phyloP scores from a whole-genome alignment of 2,113 vertebrate species.

The Actenoides lindsayi region DNA sequence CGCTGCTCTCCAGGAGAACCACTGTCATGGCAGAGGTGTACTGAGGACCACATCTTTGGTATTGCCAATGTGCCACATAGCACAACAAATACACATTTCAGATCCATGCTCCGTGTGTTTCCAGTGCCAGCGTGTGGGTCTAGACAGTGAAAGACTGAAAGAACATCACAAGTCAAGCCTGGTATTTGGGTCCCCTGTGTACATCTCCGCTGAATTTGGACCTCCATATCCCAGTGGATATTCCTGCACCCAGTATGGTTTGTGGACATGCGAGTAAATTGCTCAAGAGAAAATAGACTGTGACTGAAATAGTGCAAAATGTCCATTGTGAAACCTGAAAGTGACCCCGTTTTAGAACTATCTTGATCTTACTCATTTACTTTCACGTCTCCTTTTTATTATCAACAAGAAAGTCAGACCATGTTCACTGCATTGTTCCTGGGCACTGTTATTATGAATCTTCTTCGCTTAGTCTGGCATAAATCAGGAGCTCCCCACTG shows the following conservation, averaged over 20 bases:
- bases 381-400: background rate
- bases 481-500: background rate
- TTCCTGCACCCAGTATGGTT: background rate
- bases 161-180: background rate
- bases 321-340: background rate
- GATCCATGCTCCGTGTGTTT: rapidly evolving
- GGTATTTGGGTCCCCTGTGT: background rate
- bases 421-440: background rate
- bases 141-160: background rate
- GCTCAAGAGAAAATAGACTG: background rate
- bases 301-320: background rate
- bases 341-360: background rate
- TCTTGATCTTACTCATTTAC: background rate
- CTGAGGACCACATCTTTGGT: background rate
- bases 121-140: rapidly evolving
- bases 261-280: background rate
- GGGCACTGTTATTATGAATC: background rate
- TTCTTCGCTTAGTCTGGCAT: constrained; percentile 2
- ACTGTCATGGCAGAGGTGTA: background rate
- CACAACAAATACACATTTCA: background rate
- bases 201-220: background rate
- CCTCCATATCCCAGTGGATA: background rate
- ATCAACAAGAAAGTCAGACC: background rate
- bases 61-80: background rate
- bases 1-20: background rate